Conservation (phyloP, 1,140 invertebrate species). For the Anagrus nilaparvatae region DNA sequence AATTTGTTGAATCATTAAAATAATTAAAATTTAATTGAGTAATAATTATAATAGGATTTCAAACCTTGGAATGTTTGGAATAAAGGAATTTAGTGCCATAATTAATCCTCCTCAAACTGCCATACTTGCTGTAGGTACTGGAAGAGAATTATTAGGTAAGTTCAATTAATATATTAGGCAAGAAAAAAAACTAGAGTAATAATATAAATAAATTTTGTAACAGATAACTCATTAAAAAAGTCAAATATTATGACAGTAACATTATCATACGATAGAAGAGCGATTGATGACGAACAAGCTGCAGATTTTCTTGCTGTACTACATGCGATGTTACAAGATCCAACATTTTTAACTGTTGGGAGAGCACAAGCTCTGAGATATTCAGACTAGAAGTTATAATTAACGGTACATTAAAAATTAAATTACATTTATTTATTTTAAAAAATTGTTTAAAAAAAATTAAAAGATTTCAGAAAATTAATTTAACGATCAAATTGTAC, state of each 20-base stretch:
- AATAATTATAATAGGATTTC: conserved; percentile 57
- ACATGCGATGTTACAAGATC: conserved; percentile 49
- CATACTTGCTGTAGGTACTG: conserved; percentile 67
- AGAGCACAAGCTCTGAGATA: conserved; percentile 26
- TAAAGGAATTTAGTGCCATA: conserved; percentile 76
- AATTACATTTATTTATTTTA: too few relatives aligned
- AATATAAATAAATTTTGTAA: too few relatives aligned
- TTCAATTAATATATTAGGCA: not conserved
- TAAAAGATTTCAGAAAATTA: too few relatives aligned
- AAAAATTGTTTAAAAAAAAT: too few relatives aligned
- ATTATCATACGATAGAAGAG: conserved; percentile 58
- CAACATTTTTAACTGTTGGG: conserved; percentile 29
- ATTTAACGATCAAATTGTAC: too few relatives aligned
- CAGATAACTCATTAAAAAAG: conserved; percentile 27
- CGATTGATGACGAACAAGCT: conserved; percentile 54
- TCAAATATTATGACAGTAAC: conserved; percentile 46
- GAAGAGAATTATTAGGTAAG: conserved; percentile 32
- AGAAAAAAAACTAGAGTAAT: not conserved
- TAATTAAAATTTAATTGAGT: conserved; percentile 3
- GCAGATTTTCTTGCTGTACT: conserved; percentile 54
- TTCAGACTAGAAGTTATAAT: too few relatives aligned
- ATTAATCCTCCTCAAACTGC: conserved; percentile 41
- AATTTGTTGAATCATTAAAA: not conserved
- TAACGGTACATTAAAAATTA: too few relatives aligned
- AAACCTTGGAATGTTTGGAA: conserved; percentile 96